Evolutionary conservation across 2,888 invertebrate species (phyloP), one percentile per base, ranked within the genome.

Genomic region (Dryadula phaetusa): DNA sequence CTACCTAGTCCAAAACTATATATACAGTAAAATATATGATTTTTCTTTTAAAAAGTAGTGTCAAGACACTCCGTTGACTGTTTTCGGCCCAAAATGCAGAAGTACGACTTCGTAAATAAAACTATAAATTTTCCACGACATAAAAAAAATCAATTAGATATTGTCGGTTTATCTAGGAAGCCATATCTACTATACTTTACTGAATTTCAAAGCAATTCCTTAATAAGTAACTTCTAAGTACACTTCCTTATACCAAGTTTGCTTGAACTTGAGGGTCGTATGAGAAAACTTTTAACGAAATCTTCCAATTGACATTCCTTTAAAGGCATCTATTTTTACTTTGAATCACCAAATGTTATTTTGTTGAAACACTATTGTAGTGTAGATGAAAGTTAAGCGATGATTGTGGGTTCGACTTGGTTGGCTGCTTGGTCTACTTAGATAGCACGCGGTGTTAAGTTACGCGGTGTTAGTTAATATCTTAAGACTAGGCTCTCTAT

Each of bases 201-300:
- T 37, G 14, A n/a, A 34, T 22, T 22, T 37, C 37, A 22, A 37
- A 56, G 22, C 8, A 40, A 56, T 56, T 8, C 54, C 54, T 22
- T 56, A 56, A 56, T 56, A 56, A 22, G 37, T 22, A n/a, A 22
- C n/a, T n/a, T 20, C 54, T 56, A 56, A 56, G 37, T 56, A 56
- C 20, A 40, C 54, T 22, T 37, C 37, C 54, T 37, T 40, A 40
- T 56, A 37, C 37, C 14, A 20, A 56, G n/a, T 56, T 56, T n/a
- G 20, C n/a, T 22, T 34, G 1, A 22, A 37, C 37, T 56, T 20
- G 22, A 56, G 37, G 54, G 54, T 22, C 54, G 37, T 56, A 56
- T 56, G 54, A 56, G 54, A 37, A 56, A 56, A 56, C 37, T 56
- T 56, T 37, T 37, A 56, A 56, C 37, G 54, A 56, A 56, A 56